These are phyloP conservation scores for Dichetophora obliterata DNA, from an alignment of 2,888 invertebrate species.

Conservation along the genomic window DNA sequence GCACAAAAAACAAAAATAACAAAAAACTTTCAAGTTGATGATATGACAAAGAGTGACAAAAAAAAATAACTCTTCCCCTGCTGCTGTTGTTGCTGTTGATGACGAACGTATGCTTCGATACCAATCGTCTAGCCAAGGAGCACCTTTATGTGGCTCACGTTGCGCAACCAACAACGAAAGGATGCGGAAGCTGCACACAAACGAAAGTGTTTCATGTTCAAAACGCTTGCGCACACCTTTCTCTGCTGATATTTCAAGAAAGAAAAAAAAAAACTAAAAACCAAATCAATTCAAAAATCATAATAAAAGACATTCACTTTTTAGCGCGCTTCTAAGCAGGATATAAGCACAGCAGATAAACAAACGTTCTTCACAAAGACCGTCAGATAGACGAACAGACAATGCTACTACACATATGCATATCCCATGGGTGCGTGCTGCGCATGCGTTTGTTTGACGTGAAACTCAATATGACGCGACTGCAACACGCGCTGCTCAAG, in stretches of 20 bases:
- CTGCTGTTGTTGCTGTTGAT: not conserved
- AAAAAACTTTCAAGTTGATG: not conserved
- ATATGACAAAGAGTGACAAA: not conserved
- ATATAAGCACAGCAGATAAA: too few relatives aligned
- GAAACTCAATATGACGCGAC: conserved; percentile 9
- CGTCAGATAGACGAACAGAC: too few relatives aligned
- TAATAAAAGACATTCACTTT: too few relatives aligned
- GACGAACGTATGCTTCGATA: not conserved
- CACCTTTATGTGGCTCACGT: not conserved
- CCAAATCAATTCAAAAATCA: too few relatives aligned
- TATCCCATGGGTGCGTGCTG: conserved; percentile 25
- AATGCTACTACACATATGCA: not conserved
- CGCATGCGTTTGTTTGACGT: conserved; percentile 12
- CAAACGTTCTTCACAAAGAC: too few relatives aligned
- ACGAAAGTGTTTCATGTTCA: too few relatives aligned
- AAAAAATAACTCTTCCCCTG: not conserved
- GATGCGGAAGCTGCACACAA: too few relatives aligned
- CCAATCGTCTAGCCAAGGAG: too few relatives aligned
- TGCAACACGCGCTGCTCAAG: conserved; percentile 14
- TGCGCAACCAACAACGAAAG: conserved; percentile 1
- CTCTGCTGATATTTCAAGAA: too few relatives aligned
- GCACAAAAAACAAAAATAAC: not conserved
- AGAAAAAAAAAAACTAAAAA: too few relatives aligned
- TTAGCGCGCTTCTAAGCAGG: too few relatives aligned
- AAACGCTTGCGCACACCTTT: too few relatives aligned